Conservation (phyloP, 2,797 vertebrate genomes). For the Petrocephalus sullivani region DNA sequence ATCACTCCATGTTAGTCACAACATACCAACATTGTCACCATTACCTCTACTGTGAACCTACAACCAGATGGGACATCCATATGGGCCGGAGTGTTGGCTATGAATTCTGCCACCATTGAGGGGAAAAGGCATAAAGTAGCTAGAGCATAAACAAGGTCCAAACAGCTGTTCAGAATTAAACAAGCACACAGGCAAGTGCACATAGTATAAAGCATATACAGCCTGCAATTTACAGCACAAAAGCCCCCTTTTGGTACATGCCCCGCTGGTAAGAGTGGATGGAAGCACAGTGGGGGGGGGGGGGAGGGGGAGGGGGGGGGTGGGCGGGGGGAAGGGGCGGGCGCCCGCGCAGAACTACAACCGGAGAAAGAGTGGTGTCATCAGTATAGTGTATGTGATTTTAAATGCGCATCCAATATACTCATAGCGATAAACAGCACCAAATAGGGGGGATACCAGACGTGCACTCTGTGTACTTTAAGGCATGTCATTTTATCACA, state of each 20-base stretch:
- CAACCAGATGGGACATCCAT: neutral
- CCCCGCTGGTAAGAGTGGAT: neutral
- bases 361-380: neutral
- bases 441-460: neutral
- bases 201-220: neutral
- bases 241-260: constrained; percentile 1
- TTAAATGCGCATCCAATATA: neutral
- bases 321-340: neutral
- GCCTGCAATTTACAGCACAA: constrained; percentile 6
- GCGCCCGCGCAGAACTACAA: neutral
- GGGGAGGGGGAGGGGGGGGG: neutral
- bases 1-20: neutral
- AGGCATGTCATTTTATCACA: neutral
- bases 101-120: constrained; percentile 6
- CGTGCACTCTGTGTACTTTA: neutral
- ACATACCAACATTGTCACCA: neutral
- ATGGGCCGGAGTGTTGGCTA: neutral
- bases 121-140: neutral
- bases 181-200: neutral
- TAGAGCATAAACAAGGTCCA: constrained; percentile 3
- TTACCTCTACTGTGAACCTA: neutral
- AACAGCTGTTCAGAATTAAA: constrained; percentile 17
- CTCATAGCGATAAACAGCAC: neutral
- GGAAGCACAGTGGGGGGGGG: neutral
- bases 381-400: neutral